Evolutionary conservation across 2,888 invertebrate species (phyloP).

Genomic region (Anthrax anthrax): DNA sequence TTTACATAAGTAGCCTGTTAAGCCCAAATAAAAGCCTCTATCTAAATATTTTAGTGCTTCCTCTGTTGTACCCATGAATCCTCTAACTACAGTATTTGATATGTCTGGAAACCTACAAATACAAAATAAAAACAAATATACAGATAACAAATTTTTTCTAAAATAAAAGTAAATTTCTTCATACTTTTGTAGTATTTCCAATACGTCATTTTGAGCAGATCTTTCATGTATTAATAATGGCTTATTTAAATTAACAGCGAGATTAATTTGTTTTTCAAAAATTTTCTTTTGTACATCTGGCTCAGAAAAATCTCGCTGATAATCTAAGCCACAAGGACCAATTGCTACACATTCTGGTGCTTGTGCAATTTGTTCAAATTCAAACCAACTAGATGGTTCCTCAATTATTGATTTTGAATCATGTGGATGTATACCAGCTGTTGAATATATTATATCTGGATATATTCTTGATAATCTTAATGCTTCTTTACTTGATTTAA

Average conservation of each 20-base stretch:
- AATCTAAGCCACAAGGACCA: slow-evolving; percentile 90
- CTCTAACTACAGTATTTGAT: slow-evolving; percentile 79
- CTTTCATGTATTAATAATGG: slow-evolving; percentile 85
- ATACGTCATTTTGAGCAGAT: slow-evolving; percentile 75
- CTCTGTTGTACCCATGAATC: slow-evolving; percentile 77
- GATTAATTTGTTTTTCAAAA: slow-evolving; percentile 71
- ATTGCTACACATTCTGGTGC: slow-evolving; percentile 86
- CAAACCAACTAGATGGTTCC: slow-evolving; percentile 57
- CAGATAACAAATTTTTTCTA: neutral
- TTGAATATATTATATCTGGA: slow-evolving; percentile 80
- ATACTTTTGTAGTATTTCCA: slow-evolving; percentile 45
- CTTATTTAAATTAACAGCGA: slow-evolving; percentile 75
- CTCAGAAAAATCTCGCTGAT: slow-evolving; percentile 86
- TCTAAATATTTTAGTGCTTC: slow-evolving; percentile 73
- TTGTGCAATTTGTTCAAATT: slow-evolving; percentile 56
- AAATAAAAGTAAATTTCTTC: neutral
- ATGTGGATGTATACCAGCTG: slow-evolving; percentile 86
- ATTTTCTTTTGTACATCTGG: slow-evolving; percentile 73
- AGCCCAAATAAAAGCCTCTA: slow-evolving; percentile 71
- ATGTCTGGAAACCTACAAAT: slow-evolving; percentile 31
- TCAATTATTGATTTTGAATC: slow-evolving; percentile 76
- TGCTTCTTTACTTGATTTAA: slow-evolving; percentile 81
- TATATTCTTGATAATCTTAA: slow-evolving; percentile 76
- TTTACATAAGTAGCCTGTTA: slow-evolving; percentile 48
- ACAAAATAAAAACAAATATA: neutral